Evolutionary conservation across 1,140 invertebrate genomes (phyloP).

Genomic region (Mya arenaria): DNA sequence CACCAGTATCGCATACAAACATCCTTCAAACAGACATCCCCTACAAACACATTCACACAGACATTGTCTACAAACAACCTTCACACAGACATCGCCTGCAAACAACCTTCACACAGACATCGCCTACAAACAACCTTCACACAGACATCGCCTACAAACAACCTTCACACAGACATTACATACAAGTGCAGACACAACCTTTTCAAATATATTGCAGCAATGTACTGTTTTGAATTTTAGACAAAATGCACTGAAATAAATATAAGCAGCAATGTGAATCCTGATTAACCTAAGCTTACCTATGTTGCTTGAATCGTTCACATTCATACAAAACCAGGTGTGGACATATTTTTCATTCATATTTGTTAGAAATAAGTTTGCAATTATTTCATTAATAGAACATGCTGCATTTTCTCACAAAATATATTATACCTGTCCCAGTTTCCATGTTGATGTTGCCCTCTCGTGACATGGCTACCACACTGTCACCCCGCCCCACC

Average conservation of each 20-base stretch:
- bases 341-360: not conserved
- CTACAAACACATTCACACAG: no score
- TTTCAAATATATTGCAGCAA: no score
- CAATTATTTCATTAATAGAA: not conserved
- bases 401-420: not conserved
- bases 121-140: no score
- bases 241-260: not conserved
- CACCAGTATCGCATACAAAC: no score
- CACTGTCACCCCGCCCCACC: not conserved
- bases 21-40: no score
- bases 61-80: no score
- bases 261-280: not conserved
- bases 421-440: not conserved
- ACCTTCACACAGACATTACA: no score
- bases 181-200: no score
- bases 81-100: no score
- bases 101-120: no score
- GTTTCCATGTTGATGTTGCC: not conserved
- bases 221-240: no score
- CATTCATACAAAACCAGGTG: not conserved
- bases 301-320: not conserved
- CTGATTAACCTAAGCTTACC: not conserved
- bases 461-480: slow-evolving; percentile 21
- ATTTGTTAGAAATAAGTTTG: not conserved
- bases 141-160: no score